Evolutionary conservation across 2,888 invertebrate genomes (phyloP).

Genomic region (Drosophila suboccidentalis): DNA sequence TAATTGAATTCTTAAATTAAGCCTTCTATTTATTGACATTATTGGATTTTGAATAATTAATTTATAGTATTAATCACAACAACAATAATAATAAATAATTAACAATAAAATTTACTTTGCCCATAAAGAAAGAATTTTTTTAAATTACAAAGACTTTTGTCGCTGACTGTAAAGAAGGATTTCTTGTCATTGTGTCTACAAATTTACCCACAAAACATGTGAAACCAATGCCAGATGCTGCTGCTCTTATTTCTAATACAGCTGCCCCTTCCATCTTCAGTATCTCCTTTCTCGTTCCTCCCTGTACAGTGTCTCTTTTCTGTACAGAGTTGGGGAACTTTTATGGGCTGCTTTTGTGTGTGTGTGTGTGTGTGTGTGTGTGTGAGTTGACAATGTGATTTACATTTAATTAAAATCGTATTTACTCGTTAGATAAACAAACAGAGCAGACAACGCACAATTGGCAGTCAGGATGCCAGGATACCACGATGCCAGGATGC

Average conservation of each 20-base stretch:
- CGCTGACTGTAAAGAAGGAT: constrained; percentile 18
- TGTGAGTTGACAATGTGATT: constrained; percentile 76
- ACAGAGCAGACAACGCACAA: constrained; percentile 51
- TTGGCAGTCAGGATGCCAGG: constrained; percentile 23
- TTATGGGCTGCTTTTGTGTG: constrained; percentile 34
- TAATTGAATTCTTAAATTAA: too few relatives aligned
- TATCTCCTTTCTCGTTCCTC: too few relatives aligned
- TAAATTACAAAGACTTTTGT: neutral
- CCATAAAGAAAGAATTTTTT: neutral
- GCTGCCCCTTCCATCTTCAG: neutral
- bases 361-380: neutral
- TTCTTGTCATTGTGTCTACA: constrained; percentile 32
- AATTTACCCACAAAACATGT: constrained; percentile 45
- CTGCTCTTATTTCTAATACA: constrained; percentile 11
- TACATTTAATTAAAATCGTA: constrained; percentile 82
- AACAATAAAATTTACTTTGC: too few relatives aligned
- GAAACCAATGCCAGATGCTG: constrained; percentile 54
- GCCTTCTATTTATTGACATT: too few relatives aligned
- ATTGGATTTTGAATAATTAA: too few relatives aligned
- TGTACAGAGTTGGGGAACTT: constrained; percentile 31
- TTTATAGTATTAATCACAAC: too few relatives aligned
- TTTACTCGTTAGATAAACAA: constrained; percentile 80
- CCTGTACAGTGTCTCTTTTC: neutral
- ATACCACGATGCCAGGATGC: neutral
- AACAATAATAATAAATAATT: too few relatives aligned